phyloP scores from a whole-genome alignment of 2,797 vertebrate genomes.

The Gadopsis bispinosus region DNA sequence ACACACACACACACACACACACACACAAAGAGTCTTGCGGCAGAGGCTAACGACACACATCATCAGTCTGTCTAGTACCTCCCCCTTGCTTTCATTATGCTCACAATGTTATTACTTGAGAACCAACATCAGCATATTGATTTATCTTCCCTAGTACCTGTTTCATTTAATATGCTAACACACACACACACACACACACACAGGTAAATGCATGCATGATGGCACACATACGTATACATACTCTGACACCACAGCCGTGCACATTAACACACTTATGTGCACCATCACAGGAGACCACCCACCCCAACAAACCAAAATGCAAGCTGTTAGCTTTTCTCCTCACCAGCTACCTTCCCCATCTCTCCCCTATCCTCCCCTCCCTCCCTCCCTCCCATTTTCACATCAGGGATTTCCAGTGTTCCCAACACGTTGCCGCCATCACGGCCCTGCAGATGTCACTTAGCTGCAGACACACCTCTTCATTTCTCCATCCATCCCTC shows the following conservation, averaged over 20 bases:
- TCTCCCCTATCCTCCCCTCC: conserved; percentile 13
- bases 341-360: conserved; percentile 33
- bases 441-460: conserved; percentile 78
- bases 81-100: conserved; percentile 70
- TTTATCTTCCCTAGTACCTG: conserved; percentile 50
- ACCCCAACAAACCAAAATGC: conserved; percentile 55
- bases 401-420: conserved; percentile 74
- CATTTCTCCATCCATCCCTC: conserved; percentile 66
- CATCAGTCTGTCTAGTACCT: conserved; percentile 59
- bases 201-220: conserved; percentile 35
- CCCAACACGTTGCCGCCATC: conserved; percentile 72
- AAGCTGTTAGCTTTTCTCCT: conserved; percentile 65
- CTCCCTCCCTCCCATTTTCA: conserved; percentile 62
- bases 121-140: conserved; percentile 72
- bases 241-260: conserved; percentile 43
- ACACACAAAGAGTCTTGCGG: conserved; percentile 19
- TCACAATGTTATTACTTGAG: conserved; percentile 58
- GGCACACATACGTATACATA: conserved; percentile 24
- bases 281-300: conserved; percentile 60
- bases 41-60: conserved; percentile 44
- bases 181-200: conserved; percentile 14
- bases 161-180: conserved; percentile 49
- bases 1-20: conserved; percentile 20
- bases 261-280: conserved; percentile 67
- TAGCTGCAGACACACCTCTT: conserved; percentile 73